Evolutionary conservation across 1,140 invertebrate genomes (phyloP).

Genomic region (Lucilia cuprina): DNA sequence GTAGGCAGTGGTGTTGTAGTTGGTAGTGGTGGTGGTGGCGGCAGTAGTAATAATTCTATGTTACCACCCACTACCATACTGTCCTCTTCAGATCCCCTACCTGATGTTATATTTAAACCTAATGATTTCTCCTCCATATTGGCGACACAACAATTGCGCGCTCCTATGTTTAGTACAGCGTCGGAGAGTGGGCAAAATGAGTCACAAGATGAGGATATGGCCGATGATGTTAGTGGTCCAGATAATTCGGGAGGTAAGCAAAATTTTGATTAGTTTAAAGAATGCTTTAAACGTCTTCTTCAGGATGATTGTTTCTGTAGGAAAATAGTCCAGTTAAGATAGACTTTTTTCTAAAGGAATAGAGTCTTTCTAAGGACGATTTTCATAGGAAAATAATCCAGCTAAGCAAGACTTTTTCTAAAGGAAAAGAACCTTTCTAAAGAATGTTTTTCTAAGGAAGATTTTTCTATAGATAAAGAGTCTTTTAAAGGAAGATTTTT

Average conservation of each 20-base stretch:
- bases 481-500: no score
- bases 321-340: no score
- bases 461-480: no score
- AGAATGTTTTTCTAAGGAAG: no score
- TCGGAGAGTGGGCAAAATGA: conserved; percentile 31
- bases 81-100: conserved; percentile 56
- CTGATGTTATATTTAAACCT: conserved; percentile 57
- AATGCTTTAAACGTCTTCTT: no score
- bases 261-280: not conserved
- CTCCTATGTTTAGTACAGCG: conserved; percentile 35
- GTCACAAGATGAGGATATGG: conserved; percentile 48
- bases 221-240: conserved; percentile 43
- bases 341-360: no score
- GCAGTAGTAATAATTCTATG: conserved; percentile 45
- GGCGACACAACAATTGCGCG: conserved; percentile 54
- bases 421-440: no score
- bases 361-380: no score
- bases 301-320: no score
- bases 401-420: no score
- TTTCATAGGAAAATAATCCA: no score
- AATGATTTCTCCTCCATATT: conserved; percentile 59
- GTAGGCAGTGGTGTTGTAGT: not conserved
- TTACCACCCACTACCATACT: conserved; percentile 56
- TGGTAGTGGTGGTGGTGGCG: conserved; percentile 22
- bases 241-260: conserved; percentile 53